Percentiles rank a stretch among this genome's conserved stretches.
phyloP scores from a whole-genome alignment of 2,888 invertebrate genomes.

The Macrophya alboannulata region DNA sequence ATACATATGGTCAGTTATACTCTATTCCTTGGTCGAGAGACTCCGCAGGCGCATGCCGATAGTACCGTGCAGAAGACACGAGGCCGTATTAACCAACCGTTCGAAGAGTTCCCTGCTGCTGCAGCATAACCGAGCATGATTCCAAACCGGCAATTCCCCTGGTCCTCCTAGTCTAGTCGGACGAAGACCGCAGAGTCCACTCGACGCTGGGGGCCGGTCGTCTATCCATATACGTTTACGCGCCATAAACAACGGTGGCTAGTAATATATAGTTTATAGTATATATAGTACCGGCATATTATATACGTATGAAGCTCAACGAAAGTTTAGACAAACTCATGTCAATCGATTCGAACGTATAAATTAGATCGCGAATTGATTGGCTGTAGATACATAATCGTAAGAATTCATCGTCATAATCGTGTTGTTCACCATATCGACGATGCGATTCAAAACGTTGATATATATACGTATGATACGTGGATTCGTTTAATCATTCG shows the following conservation, averaged over 20 bases:
- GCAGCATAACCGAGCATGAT: conserved; percentile 11
- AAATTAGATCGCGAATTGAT: conserved; percentile 6
- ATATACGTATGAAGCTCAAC: conserved; percentile 16
- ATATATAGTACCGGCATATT: neutral
- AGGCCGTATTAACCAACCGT: conserved; percentile 50
- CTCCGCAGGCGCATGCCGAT: conserved; percentile 38
- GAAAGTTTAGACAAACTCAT: conserved; percentile 43
- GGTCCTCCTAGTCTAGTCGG: conserved; percentile 17
- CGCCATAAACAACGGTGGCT: conserved; percentile 51
- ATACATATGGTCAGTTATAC: conserved; percentile 51
- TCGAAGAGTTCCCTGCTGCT: conserved; percentile 20
- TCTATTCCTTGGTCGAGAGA: conserved; percentile 36
- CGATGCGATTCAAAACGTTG: neutral
- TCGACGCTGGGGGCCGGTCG: conserved; percentile 43
- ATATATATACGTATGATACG: neutral
- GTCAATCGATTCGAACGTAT: neutral
- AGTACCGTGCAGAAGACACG: conserved; percentile 50
- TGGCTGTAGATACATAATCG: neutral
- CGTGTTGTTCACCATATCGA: neutral
- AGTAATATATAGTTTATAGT: neutral
- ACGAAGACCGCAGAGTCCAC: conserved; percentile 30
- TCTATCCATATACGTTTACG: conserved; percentile 54
- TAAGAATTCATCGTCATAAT: neutral
- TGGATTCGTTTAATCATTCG: neutral
- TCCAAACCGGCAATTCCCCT: conserved; percentile 46